A percentile compares a stretch with the other conserved stretches of the same genome.
These are phyloP conservation scores for Psittacara wagleri DNA, from an alignment of 2,113 vertebrate genomes.

Conservation along the genomic window DNA sequence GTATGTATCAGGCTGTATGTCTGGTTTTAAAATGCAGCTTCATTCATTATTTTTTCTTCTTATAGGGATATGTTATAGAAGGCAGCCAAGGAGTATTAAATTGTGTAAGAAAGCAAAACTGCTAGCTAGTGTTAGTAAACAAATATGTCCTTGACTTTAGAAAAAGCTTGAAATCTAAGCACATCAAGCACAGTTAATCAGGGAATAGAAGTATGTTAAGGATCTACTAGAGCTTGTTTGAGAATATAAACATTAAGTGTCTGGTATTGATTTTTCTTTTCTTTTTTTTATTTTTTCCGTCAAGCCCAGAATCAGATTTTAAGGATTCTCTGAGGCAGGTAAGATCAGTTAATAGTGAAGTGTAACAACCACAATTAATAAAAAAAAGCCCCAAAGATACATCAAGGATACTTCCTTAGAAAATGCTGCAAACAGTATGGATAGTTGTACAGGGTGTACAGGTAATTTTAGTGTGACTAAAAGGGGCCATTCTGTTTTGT, in stretches of 20 bases:
- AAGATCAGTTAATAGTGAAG: not conserved
- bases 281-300: no score
- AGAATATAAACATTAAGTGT: not conserved
- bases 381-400: not conserved
- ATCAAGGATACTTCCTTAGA: not conserved
- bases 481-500: not conserved
- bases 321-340: not conserved
- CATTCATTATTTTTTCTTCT: not conserved
- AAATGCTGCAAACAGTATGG: not conserved
- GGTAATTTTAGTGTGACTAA: not conserved
- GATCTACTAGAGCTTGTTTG: not conserved
- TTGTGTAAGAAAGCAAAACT: not conserved
- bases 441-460: not conserved
- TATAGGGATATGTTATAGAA: not conserved
- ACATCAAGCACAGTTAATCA: not conserved
- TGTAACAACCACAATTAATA: not conserved
- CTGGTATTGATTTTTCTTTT: not conserved
- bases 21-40: not conserved
- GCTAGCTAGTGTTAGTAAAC: not conserved
- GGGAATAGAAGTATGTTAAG: not conserved
- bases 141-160: not conserved
- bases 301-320: not conserved
- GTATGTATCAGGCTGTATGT: not conserved
- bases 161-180: not conserved
- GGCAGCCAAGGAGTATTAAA: not conserved